Base-by-base conservation (phyloP, 64 coral and sea anemone species). In the Hydrozoanthus tunicans region DNA sequence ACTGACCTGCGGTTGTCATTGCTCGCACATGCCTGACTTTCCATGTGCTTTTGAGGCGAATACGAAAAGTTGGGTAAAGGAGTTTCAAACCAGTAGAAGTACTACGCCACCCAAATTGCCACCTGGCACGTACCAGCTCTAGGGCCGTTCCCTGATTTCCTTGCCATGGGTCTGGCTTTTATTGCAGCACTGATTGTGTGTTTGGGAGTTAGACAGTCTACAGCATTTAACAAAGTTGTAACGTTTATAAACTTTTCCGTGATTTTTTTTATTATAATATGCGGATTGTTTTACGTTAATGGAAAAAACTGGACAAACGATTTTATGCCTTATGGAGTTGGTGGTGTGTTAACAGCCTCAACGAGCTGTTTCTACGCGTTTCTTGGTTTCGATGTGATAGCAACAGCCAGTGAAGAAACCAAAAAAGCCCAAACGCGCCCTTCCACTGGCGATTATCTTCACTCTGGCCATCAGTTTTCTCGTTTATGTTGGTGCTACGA, bases 291-390 rank as follows among this genome's bases (percentile, higher is more conserved):
- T 43, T 43, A 43, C 32, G 32, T 43, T 43, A 43, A 43, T 43
- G 32, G 32, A 43, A 71, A 59, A 6, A 95, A 95, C 54, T 95
- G 94, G 94, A 74, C 68, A 27, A n/a, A 58, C 5, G 93, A 89
- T n/a, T 95, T 95, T 52, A 88, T 91, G 0, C 94, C 94, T 3
- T 95, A 95, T 14, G 94, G 94, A 53, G 72, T 93, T 0, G 56
- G 94, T 17, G 94, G 94, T 5, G 78, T 95, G 5, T 56, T 95
- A 14, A 90, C 72, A 43, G 94, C 94, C 3, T 80, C 91, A 1
- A 85, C 85, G 23, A 95, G 94, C 43, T 92, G 91, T 57, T 95
- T 95, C 59, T 95, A 64, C 10, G 70, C 94, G 3, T 95, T 95
- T 85, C 86, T 90, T 43, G 32, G 32, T 43, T 43, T 43, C 32